Percentiles rank a stretch among this genome's conserved stretches.
These are phyloP conservation scores for Troilus luridus DNA, from an alignment of 2,888 invertebrate species.

Conservation along the genomic window DNA sequence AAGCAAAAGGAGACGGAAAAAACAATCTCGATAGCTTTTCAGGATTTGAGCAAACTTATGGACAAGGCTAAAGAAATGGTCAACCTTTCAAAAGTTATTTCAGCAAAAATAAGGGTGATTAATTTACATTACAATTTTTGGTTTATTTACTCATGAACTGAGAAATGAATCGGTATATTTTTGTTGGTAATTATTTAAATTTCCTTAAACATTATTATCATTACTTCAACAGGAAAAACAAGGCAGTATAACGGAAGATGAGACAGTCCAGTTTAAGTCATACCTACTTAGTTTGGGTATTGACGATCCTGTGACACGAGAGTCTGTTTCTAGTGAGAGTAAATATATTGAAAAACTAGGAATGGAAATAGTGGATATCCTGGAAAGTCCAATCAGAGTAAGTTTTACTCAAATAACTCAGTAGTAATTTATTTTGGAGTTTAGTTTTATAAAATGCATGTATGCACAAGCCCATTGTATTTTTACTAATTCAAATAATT, in stretches of 20 bases:
- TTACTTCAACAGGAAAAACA: slow-evolving; percentile 80
- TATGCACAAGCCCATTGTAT: too few species aligned
- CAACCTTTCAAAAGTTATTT: slow-evolving; percentile 89
- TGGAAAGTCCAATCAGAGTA: slow-evolving; percentile 86
- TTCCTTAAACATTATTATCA: slow-evolving; percentile 61
- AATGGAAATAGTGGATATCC: slow-evolving; percentile 85
- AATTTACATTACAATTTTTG: not conserved
- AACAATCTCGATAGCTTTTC: slow-evolving; percentile 93
- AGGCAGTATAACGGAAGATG: slow-evolving; percentile 97
- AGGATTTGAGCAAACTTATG: slow-evolving; percentile 95
- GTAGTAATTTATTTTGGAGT: too few species aligned
- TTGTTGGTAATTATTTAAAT: not conserved
- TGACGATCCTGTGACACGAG: slow-evolving; percentile 97
- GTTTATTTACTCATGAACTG: not conserved
- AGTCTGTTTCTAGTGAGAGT: slow-evolving; percentile 73
- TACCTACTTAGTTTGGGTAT: slow-evolving; percentile 97
- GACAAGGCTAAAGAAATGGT: slow-evolving; percentile 97
- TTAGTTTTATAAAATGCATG: too few species aligned
- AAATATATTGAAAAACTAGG: slow-evolving; percentile 74
- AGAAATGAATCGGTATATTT: not conserved
- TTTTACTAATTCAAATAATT: too few species aligned
- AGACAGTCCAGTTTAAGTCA: slow-evolving; percentile 95
- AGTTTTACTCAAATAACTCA: slow-evolving; percentile 53
- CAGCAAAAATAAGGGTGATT: slow-evolving; percentile 86
- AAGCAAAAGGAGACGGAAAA: slow-evolving; percentile 92